A percentile compares a stretch with the other conserved stretches of the same genome.
phyloP scores from a whole-genome alignment of 2,888 invertebrate species.

The Pegoplata infirma region DNA sequence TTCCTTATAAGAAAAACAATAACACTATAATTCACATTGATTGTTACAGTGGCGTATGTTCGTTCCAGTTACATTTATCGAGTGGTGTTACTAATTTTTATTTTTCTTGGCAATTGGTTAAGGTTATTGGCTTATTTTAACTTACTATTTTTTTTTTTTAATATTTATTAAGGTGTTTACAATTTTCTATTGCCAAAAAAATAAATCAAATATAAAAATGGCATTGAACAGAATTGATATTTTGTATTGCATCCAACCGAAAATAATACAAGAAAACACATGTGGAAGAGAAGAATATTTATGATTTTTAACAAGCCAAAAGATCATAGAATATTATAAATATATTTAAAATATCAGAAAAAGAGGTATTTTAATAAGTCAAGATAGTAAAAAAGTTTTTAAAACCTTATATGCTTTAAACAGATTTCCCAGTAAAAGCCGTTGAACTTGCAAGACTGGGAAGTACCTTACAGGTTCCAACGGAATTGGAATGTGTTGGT shows the following conservation, averaged over 20 bases:
- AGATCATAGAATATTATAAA: not conserved
- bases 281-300: not conserved
- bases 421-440: too few relatives aligned
- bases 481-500: too few relatives aligned
- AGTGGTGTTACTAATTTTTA: not conserved
- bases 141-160: too few relatives aligned
- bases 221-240: conserved; percentile 47
- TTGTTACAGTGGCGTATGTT: conserved; percentile 34
- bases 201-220: conserved; percentile 56
- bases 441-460: too few relatives aligned
- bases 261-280: too few relatives aligned
- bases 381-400: too few relatives aligned
- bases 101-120: conserved; percentile 44
- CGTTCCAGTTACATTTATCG: not conserved
- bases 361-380: too few relatives aligned
- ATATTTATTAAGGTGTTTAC: conserved; percentile 63
- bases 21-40: not conserved
- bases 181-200: conserved; percentile 49
- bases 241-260: conserved; percentile 37
- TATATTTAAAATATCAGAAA: too few relatives aligned
- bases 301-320: not conserved
- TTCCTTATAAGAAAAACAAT: not conserved
- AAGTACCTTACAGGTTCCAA: too few relatives aligned
- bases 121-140: conserved; percentile 60
- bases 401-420: too few relatives aligned